phyloP scores from a whole-genome alignment of 2,888 invertebrate species.

The Sminthurides aquaticus region DNA sequence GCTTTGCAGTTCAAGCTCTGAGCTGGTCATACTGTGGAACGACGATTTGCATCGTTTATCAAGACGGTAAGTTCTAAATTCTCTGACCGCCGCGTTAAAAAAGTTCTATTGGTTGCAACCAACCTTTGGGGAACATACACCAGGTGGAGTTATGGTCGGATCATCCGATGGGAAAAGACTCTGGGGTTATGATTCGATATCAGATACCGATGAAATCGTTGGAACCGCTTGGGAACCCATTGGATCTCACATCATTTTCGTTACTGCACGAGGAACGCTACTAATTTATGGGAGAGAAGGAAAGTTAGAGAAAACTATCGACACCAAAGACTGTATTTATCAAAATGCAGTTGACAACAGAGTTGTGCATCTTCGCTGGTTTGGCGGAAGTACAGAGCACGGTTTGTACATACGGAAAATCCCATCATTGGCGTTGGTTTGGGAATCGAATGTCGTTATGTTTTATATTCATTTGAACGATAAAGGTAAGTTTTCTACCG shows the following conservation, averaged over 20 bases:
- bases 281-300: conserved; percentile 92
- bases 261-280: conserved; percentile 79
- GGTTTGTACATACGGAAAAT: neutral
- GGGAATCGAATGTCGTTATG: neutral
- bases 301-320: conserved; percentile 45
- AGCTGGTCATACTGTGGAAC: conserved; percentile 94
- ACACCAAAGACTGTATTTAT: neutral
- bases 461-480: neutral
- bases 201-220: conserved; percentile 58
- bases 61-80: conserved; percentile 64
- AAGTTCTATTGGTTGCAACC: no score
- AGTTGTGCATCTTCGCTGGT: neutral
- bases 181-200: conserved; percentile 95
- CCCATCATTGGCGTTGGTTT: neutral
- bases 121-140: neutral
- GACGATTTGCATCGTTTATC: conserved; percentile 97
- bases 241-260: conserved; percentile 79
- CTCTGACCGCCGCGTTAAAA: no score
- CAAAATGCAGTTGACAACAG: neutral
- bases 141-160: conserved; percentile 86
- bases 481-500: neutral
- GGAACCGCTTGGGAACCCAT: conserved; percentile 97
- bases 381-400: neutral
- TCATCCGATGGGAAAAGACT: conserved; percentile 96
- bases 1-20: conserved; percentile 92